phyloP scores from a whole-genome alignment of 2,797 vertebrate species.

The Natrix natrix region DNA sequence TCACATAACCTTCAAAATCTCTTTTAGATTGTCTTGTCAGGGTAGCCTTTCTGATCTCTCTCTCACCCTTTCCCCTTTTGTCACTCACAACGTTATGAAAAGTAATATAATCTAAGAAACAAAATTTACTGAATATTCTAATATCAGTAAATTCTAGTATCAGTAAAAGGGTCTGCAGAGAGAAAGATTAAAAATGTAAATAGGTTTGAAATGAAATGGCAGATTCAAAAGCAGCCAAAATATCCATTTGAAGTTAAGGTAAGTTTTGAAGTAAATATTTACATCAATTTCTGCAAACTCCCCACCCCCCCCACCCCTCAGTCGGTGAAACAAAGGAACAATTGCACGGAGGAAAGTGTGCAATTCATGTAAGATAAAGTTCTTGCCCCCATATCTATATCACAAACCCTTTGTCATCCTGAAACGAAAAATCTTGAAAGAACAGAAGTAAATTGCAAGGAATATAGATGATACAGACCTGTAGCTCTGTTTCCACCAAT shows the following conservation, averaged over 20 bases:
- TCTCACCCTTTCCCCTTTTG: not conserved
- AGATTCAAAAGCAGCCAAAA: not conserved
- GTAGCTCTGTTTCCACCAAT: slow-evolving; percentile 77
- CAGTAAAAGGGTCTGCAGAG: slow-evolving; percentile 36
- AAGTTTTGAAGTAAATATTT: not conserved
- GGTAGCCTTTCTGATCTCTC: slow-evolving; percentile 17
- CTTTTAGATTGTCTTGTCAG: slow-evolving; percentile 14
- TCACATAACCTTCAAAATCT: rapidly evolving
- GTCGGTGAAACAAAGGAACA: not conserved
- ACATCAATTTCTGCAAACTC: not conserved
- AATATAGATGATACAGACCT: slow-evolving; percentile 71
- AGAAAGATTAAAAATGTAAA: not conserved
- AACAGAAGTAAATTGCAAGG: not conserved
- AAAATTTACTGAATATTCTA: slow-evolving; percentile 43
- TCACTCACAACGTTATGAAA: slow-evolving; percentile 36
- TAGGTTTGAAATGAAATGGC: not conserved
- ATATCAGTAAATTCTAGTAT: slow-evolving; percentile 45
- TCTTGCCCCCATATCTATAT: not conserved
- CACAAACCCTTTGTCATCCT: rapidly evolving
- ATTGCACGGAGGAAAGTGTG: not conserved
- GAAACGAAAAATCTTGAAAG: not conserved
- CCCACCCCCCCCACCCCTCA: not conserved
- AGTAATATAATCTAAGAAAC: slow-evolving; percentile 64
- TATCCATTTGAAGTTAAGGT: not conserved
- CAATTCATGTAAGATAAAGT: not conserved